phyloP scores from a whole-genome alignment of 1,140 invertebrate species.

The Teleogryllus occipitalis region DNA sequence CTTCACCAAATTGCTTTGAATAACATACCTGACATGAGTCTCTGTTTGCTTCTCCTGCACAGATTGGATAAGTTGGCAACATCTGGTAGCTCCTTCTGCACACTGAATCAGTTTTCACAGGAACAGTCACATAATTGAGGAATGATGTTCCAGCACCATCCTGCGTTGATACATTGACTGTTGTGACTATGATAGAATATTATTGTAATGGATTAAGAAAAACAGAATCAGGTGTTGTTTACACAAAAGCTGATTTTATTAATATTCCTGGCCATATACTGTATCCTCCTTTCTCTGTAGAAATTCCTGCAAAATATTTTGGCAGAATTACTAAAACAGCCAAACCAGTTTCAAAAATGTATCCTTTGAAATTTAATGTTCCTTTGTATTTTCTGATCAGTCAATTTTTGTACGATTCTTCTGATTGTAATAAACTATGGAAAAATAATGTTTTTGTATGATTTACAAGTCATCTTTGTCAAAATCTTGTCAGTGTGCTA shows the following conservation, averaged over 20 bases:
- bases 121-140: neutral
- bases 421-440: too few relatives aligned
- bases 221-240: neutral
- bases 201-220: neutral
- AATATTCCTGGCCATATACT: neutral
- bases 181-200: too few relatives aligned
- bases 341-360: too few relatives aligned
- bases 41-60: neutral
- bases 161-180: too few relatives aligned
- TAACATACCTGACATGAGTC: constrained; percentile 11
- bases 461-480: too few relatives aligned
- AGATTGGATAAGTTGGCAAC: neutral
- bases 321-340: too few relatives aligned
- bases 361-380: too few relatives aligned
- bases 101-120: neutral
- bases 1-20: too few relatives aligned
- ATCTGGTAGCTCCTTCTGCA: neutral
- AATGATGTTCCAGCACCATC: neutral
- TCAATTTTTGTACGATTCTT: too few relatives aligned
- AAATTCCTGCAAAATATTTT: neutral
- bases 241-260: neutral
- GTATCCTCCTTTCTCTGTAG: neutral
- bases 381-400: too few relatives aligned
- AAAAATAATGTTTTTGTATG: too few relatives aligned
- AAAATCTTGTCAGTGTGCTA: too few relatives aligned